Conservation (phyloP, 2,888 invertebrate species). For the Brassicogethes aeneus region DNA sequence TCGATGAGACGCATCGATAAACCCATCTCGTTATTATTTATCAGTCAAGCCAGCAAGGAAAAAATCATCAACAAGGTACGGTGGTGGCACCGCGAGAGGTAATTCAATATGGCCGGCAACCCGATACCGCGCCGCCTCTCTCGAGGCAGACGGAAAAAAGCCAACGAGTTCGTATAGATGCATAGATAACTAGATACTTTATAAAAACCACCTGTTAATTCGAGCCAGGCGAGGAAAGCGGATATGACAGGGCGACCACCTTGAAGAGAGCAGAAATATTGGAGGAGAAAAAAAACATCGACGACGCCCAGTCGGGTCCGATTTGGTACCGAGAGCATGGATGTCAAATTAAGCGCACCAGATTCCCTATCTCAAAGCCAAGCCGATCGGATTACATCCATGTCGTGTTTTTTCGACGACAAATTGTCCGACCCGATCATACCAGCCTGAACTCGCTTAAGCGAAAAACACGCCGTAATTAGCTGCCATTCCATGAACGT, state of each 20-base stretch:
- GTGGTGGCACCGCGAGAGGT: background rate
- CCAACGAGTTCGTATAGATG: constrained; percentile 13
- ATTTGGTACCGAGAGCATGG: constrained; percentile 21
- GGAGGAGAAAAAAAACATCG: constrained; percentile 14
- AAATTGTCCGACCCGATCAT: constrained; percentile 8
- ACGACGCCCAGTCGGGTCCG: constrained; percentile 21
- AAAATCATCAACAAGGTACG: too few relatives aligned
- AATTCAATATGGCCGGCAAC: background rate
- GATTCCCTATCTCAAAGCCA: constrained; percentile 21
- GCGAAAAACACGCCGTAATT: too few relatives aligned
- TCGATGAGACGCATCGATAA: too few relatives aligned
- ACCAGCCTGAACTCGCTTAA: too few relatives aligned
- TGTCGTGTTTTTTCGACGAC: constrained; percentile 8
- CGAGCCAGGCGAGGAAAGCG: constrained; percentile 21
- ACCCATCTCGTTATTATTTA: too few relatives aligned
- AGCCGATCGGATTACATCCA: constrained; percentile 16
- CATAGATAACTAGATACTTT: constrained; percentile 22
- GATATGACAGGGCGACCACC: constrained; percentile 30
- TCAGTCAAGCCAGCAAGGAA: too few relatives aligned
- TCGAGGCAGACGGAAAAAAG: background rate
- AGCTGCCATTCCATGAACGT: too few relatives aligned
- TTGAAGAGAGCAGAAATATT: constrained; percentile 19
- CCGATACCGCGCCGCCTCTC: background rate
- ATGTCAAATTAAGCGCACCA: constrained; percentile 25
- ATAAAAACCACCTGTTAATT: constrained; percentile 29